phyloP scores from a whole-genome alignment of 2,797 vertebrate genomes.

The Hafferia zeledoni region DNA sequence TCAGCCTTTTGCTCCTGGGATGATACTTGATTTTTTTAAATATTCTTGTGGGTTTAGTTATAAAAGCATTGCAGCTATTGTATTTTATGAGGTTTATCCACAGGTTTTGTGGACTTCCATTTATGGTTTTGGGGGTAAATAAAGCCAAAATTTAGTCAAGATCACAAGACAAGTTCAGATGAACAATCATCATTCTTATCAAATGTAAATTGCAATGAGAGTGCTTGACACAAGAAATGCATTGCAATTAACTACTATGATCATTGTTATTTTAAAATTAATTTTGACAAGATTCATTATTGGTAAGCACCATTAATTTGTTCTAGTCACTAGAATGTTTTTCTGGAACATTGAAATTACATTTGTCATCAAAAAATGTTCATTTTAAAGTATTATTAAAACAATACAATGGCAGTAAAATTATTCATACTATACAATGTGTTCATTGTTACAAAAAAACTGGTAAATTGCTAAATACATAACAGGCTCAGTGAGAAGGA shows the following conservation, averaged over 20 bases:
- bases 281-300: slow-evolving; percentile 44
- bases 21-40: background rate
- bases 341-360: slow-evolving; percentile 28
- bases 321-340: slow-evolving; percentile 6
- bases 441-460: slow-evolving; percentile 31
- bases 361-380: slow-evolving; percentile 5
- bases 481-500: background rate
- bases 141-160: background rate
- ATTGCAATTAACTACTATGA: slow-evolving; percentile 11
- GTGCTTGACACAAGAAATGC: slow-evolving; percentile 3
- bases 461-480: slow-evolving; percentile 15
- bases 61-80: background rate
- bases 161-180: background rate
- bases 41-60: background rate
- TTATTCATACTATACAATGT: background rate
- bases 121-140: background rate
- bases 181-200: background rate
- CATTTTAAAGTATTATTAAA: slow-evolving; percentile 51
- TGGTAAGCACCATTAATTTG: slow-evolving; percentile 41
- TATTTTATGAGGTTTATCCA: background rate
- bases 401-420: slow-evolving; percentile 32
- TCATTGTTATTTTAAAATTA: slow-evolving; percentile 30
- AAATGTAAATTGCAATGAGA: background rate
- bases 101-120: background rate
- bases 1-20: background rate